Conservation (phyloP, 1,140 invertebrate species). For the Trachymyrmex cornetzi region DNA sequence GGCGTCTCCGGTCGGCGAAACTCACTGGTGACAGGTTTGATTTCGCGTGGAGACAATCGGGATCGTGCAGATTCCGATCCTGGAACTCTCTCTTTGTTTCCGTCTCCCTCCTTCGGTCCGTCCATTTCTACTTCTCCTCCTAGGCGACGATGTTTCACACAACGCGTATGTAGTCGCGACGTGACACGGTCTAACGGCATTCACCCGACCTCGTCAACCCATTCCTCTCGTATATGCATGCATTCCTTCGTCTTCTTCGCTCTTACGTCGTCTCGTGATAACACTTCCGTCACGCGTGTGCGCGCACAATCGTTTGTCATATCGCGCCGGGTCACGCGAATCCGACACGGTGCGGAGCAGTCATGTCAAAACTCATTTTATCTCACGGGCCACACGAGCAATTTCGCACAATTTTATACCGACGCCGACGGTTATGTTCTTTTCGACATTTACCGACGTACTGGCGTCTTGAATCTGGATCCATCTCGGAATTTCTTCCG, state of each 20-base stretch:
- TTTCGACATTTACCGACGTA: not conserved
- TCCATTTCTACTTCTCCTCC: not conserved
- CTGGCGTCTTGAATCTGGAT: not conserved
- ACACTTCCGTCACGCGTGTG: constrained; percentile 34
- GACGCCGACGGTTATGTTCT: not conserved
- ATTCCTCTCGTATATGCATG: constrained; percentile 32
- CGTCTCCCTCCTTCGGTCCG: constrained; percentile 13
- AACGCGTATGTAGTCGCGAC: constrained; percentile 40
- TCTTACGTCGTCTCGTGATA: constrained; percentile 40
- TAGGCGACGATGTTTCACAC: constrained; percentile 57
- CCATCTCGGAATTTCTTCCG: not conserved
- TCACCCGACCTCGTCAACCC: constrained; percentile 71
- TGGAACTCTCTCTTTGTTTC: constrained; percentile 61
- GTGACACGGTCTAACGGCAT: constrained; percentile 74
- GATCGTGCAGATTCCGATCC: constrained; percentile 64
- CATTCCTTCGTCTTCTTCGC: constrained; percentile 51
- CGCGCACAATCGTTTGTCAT: constrained; percentile 46
- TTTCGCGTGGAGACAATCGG: constrained; percentile 45
- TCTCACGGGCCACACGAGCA: not conserved
- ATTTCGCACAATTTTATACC: constrained; percentile 29
- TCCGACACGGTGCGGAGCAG: not conserved
- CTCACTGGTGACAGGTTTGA: constrained; percentile 32
- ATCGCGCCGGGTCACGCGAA: constrained; percentile 26
- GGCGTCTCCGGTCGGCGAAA: not conserved
- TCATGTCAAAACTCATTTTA: constrained; percentile 38